A percentile compares a stretch with the other conserved stretches of the same genome.
phyloP scores from a whole-genome alignment of 2,797 vertebrate genomes.

The Valencia hispanica region DNA sequence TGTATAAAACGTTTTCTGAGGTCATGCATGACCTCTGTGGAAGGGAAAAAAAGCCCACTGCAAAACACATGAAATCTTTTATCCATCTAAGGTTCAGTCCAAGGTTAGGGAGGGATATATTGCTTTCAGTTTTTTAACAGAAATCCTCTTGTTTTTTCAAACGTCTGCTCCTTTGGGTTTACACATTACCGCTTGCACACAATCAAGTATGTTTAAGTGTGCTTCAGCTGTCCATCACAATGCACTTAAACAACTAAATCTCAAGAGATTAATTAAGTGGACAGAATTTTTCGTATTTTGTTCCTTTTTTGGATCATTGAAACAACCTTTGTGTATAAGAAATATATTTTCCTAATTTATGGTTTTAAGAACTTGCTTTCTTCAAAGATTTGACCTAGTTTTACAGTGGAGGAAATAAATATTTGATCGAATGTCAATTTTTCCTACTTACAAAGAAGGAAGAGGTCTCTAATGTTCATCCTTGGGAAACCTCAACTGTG shows the following conservation, averaged over 20 bases:
- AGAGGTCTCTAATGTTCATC: background rate
- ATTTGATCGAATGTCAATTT: background rate
- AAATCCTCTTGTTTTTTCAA: conserved; percentile 9
- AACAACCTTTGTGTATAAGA: background rate
- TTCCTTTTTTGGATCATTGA: background rate
- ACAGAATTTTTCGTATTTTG: background rate
- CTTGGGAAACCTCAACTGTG: background rate
- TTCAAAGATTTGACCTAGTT: background rate
- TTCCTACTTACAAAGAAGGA: background rate
- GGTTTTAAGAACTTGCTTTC: background rate
- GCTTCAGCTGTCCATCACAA: conserved; percentile 10
- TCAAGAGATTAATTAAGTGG: conserved; percentile 1
- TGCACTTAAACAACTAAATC: conserved; percentile 9
- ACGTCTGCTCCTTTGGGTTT: conserved; percentile 15
- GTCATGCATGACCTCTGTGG: conserved; percentile 18
- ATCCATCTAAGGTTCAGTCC: background rate
- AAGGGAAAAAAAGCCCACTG: background rate
- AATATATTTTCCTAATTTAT: background rate
- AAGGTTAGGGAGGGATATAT: background rate
- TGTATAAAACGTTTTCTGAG: conserved; percentile 9
- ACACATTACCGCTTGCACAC: background rate
- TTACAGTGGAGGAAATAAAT: background rate
- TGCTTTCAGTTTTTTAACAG: conserved; percentile 11
- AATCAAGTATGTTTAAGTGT: conserved; percentile 18
- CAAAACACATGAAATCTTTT: conserved; percentile 10